Base-by-base conservation (phyloP, 2,888 invertebrate genomes). In the Drosophila flavopinicola region DNA sequence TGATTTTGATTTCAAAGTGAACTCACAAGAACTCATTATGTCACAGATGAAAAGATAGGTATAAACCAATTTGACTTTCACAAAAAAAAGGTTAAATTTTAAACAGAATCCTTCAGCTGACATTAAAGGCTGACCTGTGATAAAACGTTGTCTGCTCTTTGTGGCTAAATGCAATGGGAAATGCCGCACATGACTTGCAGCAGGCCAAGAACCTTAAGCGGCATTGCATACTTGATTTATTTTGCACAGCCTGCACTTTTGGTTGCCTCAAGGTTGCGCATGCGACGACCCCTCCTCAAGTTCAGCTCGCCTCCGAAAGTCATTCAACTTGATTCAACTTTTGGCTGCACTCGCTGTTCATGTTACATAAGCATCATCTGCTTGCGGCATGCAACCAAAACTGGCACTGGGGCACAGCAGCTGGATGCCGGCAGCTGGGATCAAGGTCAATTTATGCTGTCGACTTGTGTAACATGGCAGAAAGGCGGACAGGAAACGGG, bases 241-340 rank as follows among this genome's bases (percentile, higher is more conserved):
- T 56, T 72, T 35, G 9, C 57, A 38, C 41, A 45, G 29, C 35
- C 59, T 59, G 37, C 53, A 48, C 33, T 56, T 32, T 25, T 30
- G 42, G 38, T 35, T 10, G 25, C 17, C 17, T 27, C 54, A 64
- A 71, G 75, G 66, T 63, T 32, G n/a, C 3, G 4, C 32, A 57
- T 27, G 70, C 49, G 67, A 66, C 53, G 68, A 71, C 68, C 71
- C 58, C 68, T 54, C 51, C 68, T 63, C 69, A 71, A 73, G 71
- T 74, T 74, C 74, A 82, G 57, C 51, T 66, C n/a, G 20, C 23
- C 56, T 32, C 49, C 53, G 54, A 53, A 41, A 73, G 80, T 82
- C 85, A 83, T 83, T 82, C 84, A 82, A 85, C 80, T 79, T n/a
- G n/a, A n/a, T n/a, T n/a, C n/a, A n/a, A n/a, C n/a, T 66, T 30